phyloP scores from a whole-genome alignment of 2,113 vertebrate species.

The Neolamprologus fasciatus region DNA sequence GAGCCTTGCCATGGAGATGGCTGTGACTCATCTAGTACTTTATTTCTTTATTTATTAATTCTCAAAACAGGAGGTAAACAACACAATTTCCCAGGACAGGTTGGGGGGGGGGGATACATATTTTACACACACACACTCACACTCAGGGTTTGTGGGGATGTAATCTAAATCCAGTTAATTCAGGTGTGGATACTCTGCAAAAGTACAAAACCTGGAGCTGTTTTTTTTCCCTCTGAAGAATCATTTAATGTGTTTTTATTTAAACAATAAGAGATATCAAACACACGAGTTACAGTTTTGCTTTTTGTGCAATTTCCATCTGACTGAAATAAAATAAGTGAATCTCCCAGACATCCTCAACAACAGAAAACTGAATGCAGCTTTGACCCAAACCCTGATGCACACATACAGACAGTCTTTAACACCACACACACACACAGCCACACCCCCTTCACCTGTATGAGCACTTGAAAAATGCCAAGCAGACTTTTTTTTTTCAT shows the following conservation, averaged over 20 bases:
- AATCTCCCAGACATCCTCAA: not conserved
- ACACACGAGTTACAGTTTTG: not conserved
- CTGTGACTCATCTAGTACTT: conserved; percentile 19
- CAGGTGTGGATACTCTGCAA: not conserved
- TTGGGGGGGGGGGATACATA: not conserved
- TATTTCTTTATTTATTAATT: conserved; percentile 38
- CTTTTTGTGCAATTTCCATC: not conserved
- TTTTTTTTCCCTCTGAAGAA: not conserved
- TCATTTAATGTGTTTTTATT: not conserved
- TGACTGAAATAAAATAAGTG: not conserved
- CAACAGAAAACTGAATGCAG: not conserved
- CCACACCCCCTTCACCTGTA: not conserved
- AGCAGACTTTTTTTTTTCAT: not conserved
- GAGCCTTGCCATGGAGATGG: conserved; percentile 10
- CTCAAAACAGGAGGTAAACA: conserved; percentile 12
- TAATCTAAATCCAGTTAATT: not conserved
- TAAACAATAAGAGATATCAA: not conserved
- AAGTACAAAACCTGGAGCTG: not conserved
- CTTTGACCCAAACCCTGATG: not conserved
- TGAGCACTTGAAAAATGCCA: not conserved
- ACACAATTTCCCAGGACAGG: not conserved
- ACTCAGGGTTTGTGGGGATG: not conserved
- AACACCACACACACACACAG: not conserved
- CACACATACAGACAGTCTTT: not conserved
- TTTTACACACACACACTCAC: not conserved